Evolutionary conservation across 2,113 vertebrate genomes (phyloP).

Genomic region (Oryctolagus cuniculus): DNA sequence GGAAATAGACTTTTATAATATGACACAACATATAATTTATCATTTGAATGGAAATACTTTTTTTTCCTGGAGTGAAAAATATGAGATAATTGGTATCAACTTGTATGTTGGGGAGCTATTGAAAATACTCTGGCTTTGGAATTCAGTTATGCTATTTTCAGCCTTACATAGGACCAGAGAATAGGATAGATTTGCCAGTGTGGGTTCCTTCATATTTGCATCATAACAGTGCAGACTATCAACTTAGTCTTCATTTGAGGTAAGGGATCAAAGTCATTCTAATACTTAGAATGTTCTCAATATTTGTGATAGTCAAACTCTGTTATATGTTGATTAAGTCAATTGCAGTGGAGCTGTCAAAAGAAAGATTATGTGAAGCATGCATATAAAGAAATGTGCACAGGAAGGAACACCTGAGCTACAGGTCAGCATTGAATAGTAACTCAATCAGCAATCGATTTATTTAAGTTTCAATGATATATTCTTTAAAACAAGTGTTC

Average conservation of each 20-base stretch:
- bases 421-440: not conserved
- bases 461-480: not conserved
- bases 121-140: slow-evolving; percentile 16
- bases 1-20: slow-evolving; percentile 1
- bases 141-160: not conserved
- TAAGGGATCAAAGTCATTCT: not conserved
- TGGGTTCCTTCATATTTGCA: not conserved
- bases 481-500: not conserved
- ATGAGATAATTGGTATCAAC: not conserved
- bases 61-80: not conserved
- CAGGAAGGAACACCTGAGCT: not conserved
- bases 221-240: not conserved
- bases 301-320: not conserved
- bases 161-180: not conserved
- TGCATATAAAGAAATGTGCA: not conserved
- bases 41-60: not conserved
- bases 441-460: not conserved
- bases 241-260: not conserved
- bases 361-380: not conserved
- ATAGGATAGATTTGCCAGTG: not conserved
- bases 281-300: not conserved
- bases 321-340: not conserved
- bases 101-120: not conserved
- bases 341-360: not conserved
- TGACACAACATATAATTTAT: not conserved